Base-by-base conservation (phyloP, 1,140 invertebrate species). In the Aphelinus certus region DNA sequence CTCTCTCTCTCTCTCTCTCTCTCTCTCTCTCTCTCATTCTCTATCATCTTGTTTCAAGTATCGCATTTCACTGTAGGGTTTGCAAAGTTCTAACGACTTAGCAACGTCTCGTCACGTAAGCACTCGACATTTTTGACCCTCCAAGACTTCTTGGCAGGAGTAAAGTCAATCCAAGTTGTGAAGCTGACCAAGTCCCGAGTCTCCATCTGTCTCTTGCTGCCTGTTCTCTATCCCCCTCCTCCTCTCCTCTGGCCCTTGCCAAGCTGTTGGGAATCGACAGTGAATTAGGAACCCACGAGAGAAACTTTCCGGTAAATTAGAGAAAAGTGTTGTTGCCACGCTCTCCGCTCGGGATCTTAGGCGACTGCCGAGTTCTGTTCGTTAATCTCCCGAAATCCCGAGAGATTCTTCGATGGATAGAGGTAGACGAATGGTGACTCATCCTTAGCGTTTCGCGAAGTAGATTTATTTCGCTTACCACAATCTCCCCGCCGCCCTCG, bases 281-380 rank as follows among this genome's bases (percentile, higher is more conserved):
- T 65, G 57, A 78, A 80, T 76, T 77, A 73, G 77, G 77, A 67
- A 70, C 9, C 6, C 66, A 56, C 76, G 68, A 75, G 55, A 68
- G 77, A 76, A 82, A 83, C 82, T 83, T 83, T 76, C 81, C 78
- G 78, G 81, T 80, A 81, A 82, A 83, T 83, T 83, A 83, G 82
- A 81, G 83, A 81, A 83, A 83, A 83, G 82, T 83, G 82, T 83
- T 79, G 72, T 55, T 49, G 79, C 80, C 77, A 75, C 65, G 77
- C 26, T 26, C 26, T 26, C 26, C 26, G 26, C 26, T 26, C 26
- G 26, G 0, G 26, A 26, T 26, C 26, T 26, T 26, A 26, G 26
- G 26, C 76, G 65, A 68, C 77, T 76, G 65, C 56, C 65, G 70
- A 66, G 61, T 73, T 46, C 76, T 75, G 73, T 81, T 78, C 81